Conservation (phyloP, 2,113 vertebrate species). For the Muntiacus reevesi region DNA sequence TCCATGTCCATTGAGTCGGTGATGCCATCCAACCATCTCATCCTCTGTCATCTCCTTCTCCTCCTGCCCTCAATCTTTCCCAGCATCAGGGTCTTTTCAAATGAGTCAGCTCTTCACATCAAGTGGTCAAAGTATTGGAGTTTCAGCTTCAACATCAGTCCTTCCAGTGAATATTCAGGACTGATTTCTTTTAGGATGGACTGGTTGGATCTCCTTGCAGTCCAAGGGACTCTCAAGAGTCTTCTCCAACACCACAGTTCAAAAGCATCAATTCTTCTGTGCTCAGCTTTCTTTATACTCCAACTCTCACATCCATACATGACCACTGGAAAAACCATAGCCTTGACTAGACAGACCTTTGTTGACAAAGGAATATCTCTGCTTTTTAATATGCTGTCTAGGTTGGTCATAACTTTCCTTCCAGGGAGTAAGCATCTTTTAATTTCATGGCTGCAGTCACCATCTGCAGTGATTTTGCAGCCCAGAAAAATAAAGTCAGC, state of each 20-base stretch:
- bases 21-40: neutral
- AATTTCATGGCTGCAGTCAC: neutral
- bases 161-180: neutral
- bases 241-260: neutral
- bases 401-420: neutral
- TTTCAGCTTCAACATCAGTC: neutral
- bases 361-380: neutral
- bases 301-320: neutral
- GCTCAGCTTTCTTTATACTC: fast-evolving
- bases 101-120: neutral
- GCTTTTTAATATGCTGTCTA: neutral
- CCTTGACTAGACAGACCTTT: neutral
- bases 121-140: neutral
- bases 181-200: neutral
- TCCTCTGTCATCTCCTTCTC: neutral
- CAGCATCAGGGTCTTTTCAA: neutral
- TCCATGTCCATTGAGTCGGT: neutral
- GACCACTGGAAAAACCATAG: neutral
- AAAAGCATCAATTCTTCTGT: neutral
- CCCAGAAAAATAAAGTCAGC: neutral
- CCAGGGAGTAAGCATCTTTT: neutral
- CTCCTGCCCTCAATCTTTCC: neutral
- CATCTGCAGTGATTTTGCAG: neutral
- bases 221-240: neutral
- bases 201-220: neutral